Base-by-base conservation (phyloP, 30 jellyfish, hydroid and myxozoan species). In the Chironex yamaguchii region DNA sequence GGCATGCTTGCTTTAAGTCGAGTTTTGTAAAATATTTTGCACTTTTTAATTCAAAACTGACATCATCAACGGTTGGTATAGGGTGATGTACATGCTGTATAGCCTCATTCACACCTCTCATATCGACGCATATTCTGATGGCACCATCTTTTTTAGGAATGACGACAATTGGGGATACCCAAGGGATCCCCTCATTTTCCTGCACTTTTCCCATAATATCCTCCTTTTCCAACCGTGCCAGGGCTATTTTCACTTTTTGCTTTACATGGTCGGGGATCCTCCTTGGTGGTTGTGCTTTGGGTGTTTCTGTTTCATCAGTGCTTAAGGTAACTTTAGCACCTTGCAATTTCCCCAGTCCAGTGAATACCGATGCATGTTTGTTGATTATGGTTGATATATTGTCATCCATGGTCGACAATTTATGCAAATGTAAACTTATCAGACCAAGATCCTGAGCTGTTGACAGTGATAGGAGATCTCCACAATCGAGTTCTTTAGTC, bases 61-160 rank as follows among this genome's bases (percentile, higher is more conserved):
- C 14, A 42, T 82, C 93, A 48, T 82, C 82, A n/a, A 82, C 93
- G 25, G 93, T 82, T 28, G 90, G 91, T 29, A 78, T 67, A 4
- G 93, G 94, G 49, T 71, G 72, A 1, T 72, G 25, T 29, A 79
- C 82, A 29, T 90, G 70, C 9, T 31, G 24, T 20, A 84, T 71
- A 22, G 91, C 94, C 33, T 58, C 62, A 71, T 71, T 71, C 25
- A 71, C 94, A 62, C 21, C 72, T 21, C 83, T 65, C 93, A 82
- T 82, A 72, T 82, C 93, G 3, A 82, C 64, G 36, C 93, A 82
- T 6, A 68, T 25, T 23, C 84, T 64, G 17, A 67, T 49, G 12
- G 74, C 21, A 14, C 27, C 69, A 50, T 84, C 71, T 36, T 51
- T 64, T 53, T 70, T 70, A 1, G 91, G 92, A 4, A 84, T 82